Percentiles rank a stretch among this genome's conserved stretches.
phyloP scores from a whole-genome alignment of 2,113 vertebrate species.

The Salvelinus sp. region DNA sequence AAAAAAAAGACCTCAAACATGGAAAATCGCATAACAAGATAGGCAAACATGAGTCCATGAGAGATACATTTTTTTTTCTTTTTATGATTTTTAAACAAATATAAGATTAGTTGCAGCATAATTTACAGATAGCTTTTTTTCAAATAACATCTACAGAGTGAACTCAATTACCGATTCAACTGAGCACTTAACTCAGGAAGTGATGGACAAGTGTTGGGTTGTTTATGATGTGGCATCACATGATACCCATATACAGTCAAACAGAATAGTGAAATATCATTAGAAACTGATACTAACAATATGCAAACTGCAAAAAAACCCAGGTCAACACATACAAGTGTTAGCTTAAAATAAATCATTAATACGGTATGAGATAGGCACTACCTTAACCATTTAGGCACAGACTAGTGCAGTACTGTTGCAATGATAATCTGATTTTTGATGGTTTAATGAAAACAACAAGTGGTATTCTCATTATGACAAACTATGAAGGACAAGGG shows the following conservation, averaged over 20 bases:
- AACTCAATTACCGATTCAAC: not conserved
- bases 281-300: not conserved
- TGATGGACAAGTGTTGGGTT: not conserved
- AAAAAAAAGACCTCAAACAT: no score
- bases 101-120: constrained; percentile 40
- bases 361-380: not conserved
- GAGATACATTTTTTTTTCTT: constrained; percentile 34
- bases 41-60: not conserved
- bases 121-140: constrained; percentile 44
- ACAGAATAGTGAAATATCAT: not conserved
- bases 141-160: constrained; percentile 20
- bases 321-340: not conserved
- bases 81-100: constrained; percentile 41
- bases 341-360: not conserved
- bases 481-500: constrained; percentile 8
- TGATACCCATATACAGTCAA: not conserved
- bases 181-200: constrained; percentile 4
- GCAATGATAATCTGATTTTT: not conserved
- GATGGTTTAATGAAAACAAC: not conserved
- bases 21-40: no score
- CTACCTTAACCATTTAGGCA: not conserved
- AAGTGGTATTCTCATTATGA: constrained; percentile 10
- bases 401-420: not conserved
- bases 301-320: constrained; percentile 2
- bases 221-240: not conserved